A percentile compares a stretch with the other conserved stretches of the same genome.
phyloP scores from a whole-genome alignment of 2,888 invertebrate genomes.

The Heteropelma amictum region DNA sequence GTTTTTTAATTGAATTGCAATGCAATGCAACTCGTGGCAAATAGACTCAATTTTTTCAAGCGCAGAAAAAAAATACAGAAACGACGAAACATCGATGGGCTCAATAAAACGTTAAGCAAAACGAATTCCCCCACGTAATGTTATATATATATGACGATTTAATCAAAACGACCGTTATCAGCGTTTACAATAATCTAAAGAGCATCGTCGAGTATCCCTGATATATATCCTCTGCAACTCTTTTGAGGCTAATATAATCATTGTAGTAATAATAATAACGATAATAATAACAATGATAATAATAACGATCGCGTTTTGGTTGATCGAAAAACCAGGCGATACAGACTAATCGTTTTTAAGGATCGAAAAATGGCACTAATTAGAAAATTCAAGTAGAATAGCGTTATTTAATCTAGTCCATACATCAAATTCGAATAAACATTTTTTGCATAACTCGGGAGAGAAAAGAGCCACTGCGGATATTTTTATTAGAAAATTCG shows the following conservation, averaged over 20 bases:
- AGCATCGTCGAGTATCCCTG: constrained; percentile 25
- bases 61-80: not conserved
- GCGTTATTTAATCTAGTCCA: constrained; percentile 50
- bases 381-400: constrained; percentile 43
- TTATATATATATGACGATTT: too few relatives aligned
- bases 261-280: constrained; percentile 2
- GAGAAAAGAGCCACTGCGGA: constrained; percentile 34
- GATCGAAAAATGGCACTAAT: constrained; percentile 45
- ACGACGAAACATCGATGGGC: too few relatives aligned
- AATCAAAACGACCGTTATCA: not conserved
- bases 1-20: too few relatives aligned
- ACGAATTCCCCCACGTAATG: too few relatives aligned
- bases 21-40: too few relatives aligned
- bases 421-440: constrained; percentile 34
- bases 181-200: constrained; percentile 7
- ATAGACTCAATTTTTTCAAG: too few relatives aligned
- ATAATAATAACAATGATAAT: constrained; percentile 7
- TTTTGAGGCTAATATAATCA: constrained; percentile 41
- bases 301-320: constrained; percentile 30
- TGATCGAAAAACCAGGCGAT: constrained; percentile 6
- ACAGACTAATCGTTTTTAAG: constrained; percentile 32
- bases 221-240: constrained; percentile 29
- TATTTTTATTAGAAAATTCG: constrained; percentile 52
- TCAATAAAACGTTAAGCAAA: too few relatives aligned
- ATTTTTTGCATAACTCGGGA: constrained; percentile 11